Evolutionary conservation across 2,888 invertebrate species (phyloP).

Genomic region (Leucania comma): DNA sequence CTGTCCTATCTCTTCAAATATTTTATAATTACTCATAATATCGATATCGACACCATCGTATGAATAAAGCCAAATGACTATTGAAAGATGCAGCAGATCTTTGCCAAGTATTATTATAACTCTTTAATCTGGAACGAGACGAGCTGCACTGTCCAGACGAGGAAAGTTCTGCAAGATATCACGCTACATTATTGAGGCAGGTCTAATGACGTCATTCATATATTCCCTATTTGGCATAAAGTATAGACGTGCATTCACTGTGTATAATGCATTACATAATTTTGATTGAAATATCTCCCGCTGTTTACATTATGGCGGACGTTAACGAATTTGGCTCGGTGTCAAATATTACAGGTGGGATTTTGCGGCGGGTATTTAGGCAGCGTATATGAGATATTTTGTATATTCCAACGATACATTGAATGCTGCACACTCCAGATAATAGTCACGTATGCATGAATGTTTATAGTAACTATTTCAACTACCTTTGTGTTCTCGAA

Average conservation of each 20-base stretch:
- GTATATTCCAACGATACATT: conserved; percentile 34
- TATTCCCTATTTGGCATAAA: conserved; percentile 18
- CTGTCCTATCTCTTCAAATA: conserved; percentile 1
- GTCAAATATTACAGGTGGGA: conserved; percentile 62
- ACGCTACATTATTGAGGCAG: conserved; percentile 53
- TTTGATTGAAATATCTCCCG: conserved; percentile 56
- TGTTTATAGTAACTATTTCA: conserved; percentile 41
- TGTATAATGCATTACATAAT: conserved; percentile 54
- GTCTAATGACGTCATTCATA: conserved; percentile 37
- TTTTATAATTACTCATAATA: conserved; percentile 5
- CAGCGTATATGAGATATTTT: conserved; percentile 40
- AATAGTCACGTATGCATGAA: conserved; percentile 35
- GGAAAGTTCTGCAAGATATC: conserved; percentile 32
- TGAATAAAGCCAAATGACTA: conserved; percentile 35
- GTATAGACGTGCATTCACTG: conserved; percentile 5
- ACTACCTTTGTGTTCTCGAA: conserved; percentile 39
- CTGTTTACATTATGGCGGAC: conserved; percentile 46
- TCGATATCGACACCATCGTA: conserved; percentile 16
- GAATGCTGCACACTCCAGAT: conserved; percentile 35
- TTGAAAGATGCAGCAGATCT: conserved; percentile 18
- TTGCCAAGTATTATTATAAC: conserved; percentile 43
- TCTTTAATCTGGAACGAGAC: conserved; percentile 19
- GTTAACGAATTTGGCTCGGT: conserved; percentile 56
- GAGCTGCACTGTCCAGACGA: conserved; percentile 25
- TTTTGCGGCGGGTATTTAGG: conserved; percentile 43